These are phyloP conservation scores for Drosophila ercepeae DNA, from an alignment of 1,140 invertebrate species.

Conservation along the genomic window DNA sequence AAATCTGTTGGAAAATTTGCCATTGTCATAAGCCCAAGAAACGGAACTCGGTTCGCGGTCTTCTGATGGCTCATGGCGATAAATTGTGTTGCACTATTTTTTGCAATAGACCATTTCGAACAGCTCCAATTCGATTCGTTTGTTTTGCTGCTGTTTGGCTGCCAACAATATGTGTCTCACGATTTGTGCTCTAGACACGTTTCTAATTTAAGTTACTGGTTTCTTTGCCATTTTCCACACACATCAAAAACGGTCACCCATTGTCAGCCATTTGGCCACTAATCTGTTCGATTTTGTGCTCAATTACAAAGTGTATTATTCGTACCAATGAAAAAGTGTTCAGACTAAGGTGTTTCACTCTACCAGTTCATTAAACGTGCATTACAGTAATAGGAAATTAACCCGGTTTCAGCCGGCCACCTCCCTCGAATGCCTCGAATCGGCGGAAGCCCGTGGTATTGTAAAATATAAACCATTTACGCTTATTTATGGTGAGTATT, in stretches of 20 bases:
- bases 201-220: conserved; percentile 67
- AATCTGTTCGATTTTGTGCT: conserved; percentile 63
- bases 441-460: conserved; percentile 57
- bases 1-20: conserved; percentile 26
- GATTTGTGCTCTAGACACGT: conserved; percentile 64
- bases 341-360: conserved; percentile 50
- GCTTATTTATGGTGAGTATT: conserved; percentile 51
- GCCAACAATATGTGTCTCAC: conserved; percentile 49
- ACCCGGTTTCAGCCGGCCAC: conserved; percentile 55
- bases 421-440: conserved; percentile 13
- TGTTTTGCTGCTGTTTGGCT: conserved; percentile 14
- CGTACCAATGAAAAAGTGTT: conserved; percentile 19
- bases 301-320: conserved; percentile 40
- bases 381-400: conserved; percentile 77
- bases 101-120: conserved; percentile 17
- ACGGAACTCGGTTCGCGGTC: conserved; percentile 51
- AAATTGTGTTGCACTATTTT: conserved; percentile 36
- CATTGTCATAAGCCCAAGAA: conserved; percentile 58
- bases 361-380: conserved; percentile 64
- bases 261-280: conserved; percentile 51
- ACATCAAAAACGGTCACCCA: conserved; percentile 55
- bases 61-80: conserved; percentile 52
- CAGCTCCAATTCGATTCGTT: conserved; percentile 39
- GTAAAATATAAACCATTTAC: conserved; percentile 48
- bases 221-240: conserved; percentile 69